Conservation (phyloP, 2,113 vertebrate genomes). For the Menura novaehollandiae region DNA sequence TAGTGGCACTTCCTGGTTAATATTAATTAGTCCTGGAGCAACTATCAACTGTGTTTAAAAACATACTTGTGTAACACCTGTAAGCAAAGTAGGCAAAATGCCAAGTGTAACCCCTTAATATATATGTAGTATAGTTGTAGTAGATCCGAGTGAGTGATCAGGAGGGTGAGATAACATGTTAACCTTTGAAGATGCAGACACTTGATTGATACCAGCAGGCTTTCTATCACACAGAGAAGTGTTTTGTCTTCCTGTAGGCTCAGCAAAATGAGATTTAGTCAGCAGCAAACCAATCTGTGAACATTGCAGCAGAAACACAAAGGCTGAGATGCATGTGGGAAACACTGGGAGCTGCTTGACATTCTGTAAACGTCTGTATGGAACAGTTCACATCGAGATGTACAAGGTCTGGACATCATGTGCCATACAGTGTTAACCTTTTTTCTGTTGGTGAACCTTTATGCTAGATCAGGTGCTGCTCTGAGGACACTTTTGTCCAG, state of each 20-base stretch:
- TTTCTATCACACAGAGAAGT: neutral
- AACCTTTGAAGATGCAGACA: neutral
- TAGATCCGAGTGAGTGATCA: neutral
- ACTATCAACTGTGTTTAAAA: slow-evolving; percentile 19
- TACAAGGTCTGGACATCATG: neutral
- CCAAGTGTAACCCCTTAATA: neutral
- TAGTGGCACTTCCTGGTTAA: slow-evolving; percentile 40
- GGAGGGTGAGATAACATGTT: neutral
- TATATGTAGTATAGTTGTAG: slow-evolving; percentile 25
- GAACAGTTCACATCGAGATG: neutral
- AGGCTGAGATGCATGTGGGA: neutral
- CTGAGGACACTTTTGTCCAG: slow-evolving; percentile 26
- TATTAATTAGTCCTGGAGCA: neutral
- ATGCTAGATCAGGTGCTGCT: slow-evolving; percentile 45
- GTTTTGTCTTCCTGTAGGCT: neutral
- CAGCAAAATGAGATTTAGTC: neutral
- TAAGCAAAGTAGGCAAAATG: neutral
- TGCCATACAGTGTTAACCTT: slow-evolving; percentile 23
- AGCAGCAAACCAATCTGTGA: neutral
- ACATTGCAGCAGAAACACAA: neutral
- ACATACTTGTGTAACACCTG: slow-evolving; percentile 25
- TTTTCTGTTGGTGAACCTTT: slow-evolving; percentile 41
- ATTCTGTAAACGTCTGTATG: neutral
- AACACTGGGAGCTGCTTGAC: neutral
- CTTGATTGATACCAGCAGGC: neutral